Evolutionary conservation across 1,140 invertebrate species (phyloP), one percentile per base, ranked within the genome.

Genomic region (Pogonomyrmex californicus): DNA sequence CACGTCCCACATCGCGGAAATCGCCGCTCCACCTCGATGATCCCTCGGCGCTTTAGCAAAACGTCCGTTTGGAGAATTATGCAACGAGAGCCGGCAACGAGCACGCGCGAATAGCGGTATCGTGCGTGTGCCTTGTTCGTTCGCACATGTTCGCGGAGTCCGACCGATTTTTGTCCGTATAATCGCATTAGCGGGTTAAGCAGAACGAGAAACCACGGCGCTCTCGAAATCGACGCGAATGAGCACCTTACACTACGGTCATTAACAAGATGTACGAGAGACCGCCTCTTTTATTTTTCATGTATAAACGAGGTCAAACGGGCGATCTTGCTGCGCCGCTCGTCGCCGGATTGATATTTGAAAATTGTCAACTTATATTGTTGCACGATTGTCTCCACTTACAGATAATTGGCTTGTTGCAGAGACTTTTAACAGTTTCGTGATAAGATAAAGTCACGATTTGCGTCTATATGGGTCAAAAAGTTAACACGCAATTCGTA

Each of bases 401-500:
- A 6, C 30, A 65, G 68, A 83, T 73, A 73, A 60, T 73, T 73
- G 30, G 38, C 54, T 41, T 30, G 58, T 36, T 63, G 77, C 44
- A 63, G 10, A 49, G 38, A 33, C 65, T 44, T 70, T 71, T 41
- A 62, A 82, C 54, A 36, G 54, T 47, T 47, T 58, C 41, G 66
- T 6, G 79, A 83, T 83, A 86, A 83, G 79, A 86, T 70, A 83
- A 86, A 70, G 54, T 44, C n/a, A 54, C 65, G 77, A 71, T 76
- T 77, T 56, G 81, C 54, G 56, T 41, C 38, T 73, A 73, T 82
- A 36, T 82, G 54, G 68, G 68, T 83, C 56, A 83, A 82, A 58
- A 60, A 56, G 49, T 56, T 81, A 54, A 81, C 30, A 56, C 65
- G 78, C 65, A 70, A 41, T 44, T 81, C 51, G n/a, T 51, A 23